Evolutionary conservation across 2,888 invertebrate genomes (phyloP).

Genomic region (Scaptomyza polygonia): DNA sequence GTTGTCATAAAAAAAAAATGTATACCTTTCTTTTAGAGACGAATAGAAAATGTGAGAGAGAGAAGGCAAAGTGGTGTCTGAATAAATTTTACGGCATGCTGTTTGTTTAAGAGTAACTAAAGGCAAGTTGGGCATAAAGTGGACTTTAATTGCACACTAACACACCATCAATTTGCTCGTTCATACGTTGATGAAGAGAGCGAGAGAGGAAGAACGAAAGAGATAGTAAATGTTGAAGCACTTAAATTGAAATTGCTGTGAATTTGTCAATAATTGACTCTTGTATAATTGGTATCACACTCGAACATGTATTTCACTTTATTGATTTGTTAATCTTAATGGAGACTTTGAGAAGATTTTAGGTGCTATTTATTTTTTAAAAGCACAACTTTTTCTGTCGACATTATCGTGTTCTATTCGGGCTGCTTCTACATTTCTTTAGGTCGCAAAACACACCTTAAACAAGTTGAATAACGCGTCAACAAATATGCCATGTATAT

Average conservation of each 20-base stretch:
- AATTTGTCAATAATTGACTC: conserved; percentile 6
- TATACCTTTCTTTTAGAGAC: neutral
- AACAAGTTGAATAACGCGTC: conserved; percentile 29
- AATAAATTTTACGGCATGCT: conserved; percentile 16
- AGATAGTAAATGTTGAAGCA: neutral
- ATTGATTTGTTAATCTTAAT: conserved; percentile 15
- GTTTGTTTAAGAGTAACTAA: conserved; percentile 35
- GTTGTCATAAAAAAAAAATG: conserved; percentile 5
- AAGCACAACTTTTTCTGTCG: neutral
- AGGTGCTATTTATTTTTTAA: conserved; percentile 8
- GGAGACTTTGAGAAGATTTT: neutral
- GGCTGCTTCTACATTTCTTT: neutral
- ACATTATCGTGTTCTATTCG: too few relatives aligned
- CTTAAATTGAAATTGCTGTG: neutral
- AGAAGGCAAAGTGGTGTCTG: neutral
- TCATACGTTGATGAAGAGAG: conserved; percentile 2
- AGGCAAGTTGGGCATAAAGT: conserved; percentile 3
- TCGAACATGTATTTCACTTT: conserved; percentile 24
- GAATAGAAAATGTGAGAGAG: neutral
- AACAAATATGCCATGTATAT: conserved; percentile 25
- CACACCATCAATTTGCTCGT: conserved; percentile 12
- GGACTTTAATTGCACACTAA: conserved; percentile 18
- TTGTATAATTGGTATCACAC: conserved; percentile 35
- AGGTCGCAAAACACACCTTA: conserved; percentile 31
- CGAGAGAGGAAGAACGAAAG: neutral